Evolutionary conservation across 2,797 vertebrate genomes (phyloP).

Genomic region (Picus viridis): DNA sequence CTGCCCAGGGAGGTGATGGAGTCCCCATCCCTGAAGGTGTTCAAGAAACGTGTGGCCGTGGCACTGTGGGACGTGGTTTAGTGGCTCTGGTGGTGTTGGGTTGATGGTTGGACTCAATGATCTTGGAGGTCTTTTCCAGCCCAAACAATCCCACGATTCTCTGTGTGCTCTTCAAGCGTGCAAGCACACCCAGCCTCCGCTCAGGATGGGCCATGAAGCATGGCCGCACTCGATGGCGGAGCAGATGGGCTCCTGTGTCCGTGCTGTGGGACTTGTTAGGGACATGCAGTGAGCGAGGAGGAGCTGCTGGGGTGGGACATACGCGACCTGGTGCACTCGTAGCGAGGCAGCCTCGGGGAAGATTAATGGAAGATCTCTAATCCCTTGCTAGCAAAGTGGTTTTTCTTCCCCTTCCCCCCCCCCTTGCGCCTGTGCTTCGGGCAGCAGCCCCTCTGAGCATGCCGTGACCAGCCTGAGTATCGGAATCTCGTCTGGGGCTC

Average conservation of each 20-base stretch:
- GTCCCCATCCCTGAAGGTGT: no score
- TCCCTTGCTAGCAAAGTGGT: conserved; percentile 21
- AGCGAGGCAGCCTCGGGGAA: neutral
- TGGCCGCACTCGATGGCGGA: fast-evolving
- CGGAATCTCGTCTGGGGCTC: conserved; percentile 81
- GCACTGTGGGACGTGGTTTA: no score
- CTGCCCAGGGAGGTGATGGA: no score
- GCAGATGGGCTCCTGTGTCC: neutral
- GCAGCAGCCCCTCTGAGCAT: conserved; percentile 67
- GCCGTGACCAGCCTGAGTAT: conserved; percentile 68
- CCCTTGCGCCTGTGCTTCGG: conserved; percentile 25
- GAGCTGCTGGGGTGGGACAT: fast-evolving
- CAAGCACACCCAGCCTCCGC: fast-evolving
- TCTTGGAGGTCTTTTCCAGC: no score
- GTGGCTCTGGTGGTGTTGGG: no score
- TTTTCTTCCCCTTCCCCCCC: neutral
- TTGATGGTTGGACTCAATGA: no score
- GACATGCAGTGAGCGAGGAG: neutral
- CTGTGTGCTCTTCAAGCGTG: neutral
- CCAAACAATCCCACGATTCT: no score
- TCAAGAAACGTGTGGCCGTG: no score
- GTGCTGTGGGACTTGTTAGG: neutral
- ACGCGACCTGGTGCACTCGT: neutral
- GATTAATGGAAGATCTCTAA: conserved; percentile 64
- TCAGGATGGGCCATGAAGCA: fast-evolving